Evolutionary conservation across 2,888 invertebrate genomes (phyloP).

Genomic region (Eudemis profundana): DNA sequence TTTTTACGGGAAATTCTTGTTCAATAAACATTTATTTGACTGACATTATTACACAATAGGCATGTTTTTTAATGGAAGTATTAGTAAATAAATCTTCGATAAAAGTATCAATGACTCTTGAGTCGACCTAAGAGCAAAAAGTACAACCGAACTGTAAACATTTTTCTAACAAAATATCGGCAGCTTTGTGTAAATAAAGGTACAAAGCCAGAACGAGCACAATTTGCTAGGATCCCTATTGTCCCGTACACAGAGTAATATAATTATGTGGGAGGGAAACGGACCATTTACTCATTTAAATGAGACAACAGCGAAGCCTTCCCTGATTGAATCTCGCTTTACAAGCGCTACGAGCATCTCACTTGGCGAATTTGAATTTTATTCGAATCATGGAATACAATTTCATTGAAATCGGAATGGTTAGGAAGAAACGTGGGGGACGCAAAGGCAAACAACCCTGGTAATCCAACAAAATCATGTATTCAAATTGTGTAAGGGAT

Average conservation of each 20-base stretch:
- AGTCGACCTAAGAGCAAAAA: not conserved
- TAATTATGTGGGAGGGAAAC: conserved; percentile 46
- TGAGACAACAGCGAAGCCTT: conserved; percentile 66
- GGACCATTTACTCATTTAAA: conserved; percentile 67
- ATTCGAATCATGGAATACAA: conserved; percentile 67
- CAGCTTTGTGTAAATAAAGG: not conserved
- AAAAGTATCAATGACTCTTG: not conserved
- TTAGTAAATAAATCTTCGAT: not conserved
- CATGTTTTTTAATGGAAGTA: too few species aligned
- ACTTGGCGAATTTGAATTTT: conserved; percentile 73
- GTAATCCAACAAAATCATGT: conserved; percentile 71
- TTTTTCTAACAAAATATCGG: not conserved
- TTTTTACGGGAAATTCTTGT: conserved; percentile 5
- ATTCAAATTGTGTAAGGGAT: conserved; percentile 76
- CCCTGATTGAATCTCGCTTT: conserved; percentile 74
- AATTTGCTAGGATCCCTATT: conserved; percentile 33
- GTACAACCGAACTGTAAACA: not conserved
- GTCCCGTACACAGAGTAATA: conserved; percentile 34
- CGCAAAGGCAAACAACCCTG: conserved; percentile 67
- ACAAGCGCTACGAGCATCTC: conserved; percentile 60
- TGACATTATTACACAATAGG: too few species aligned
- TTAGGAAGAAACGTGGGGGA: conserved; percentile 63
- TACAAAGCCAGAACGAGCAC: conserved; percentile 19
- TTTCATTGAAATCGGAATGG: conserved; percentile 72
- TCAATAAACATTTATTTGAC: not conserved